Evolutionary conservation across 2,113 vertebrate genomes (phyloP).

Genomic region (Cairina moschata): DNA sequence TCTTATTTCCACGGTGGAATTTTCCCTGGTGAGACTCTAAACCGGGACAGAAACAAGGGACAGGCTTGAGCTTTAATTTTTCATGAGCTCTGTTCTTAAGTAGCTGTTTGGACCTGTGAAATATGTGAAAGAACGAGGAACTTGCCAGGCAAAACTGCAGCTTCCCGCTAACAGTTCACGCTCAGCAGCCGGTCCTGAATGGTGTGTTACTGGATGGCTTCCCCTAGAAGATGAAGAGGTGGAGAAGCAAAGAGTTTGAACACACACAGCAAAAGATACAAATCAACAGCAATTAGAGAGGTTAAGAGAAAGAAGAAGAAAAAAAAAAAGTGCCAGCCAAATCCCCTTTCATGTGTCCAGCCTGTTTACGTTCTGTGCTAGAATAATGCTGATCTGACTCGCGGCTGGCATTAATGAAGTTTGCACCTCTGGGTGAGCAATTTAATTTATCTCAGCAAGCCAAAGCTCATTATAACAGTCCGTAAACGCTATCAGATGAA

Average conservation of each 20-base stretch:
- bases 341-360: slow-evolving; percentile 43
- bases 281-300: slow-evolving; percentile 38
- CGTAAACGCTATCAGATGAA: slow-evolving; percentile 55
- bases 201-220: background rate
- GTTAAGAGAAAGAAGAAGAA: background rate
- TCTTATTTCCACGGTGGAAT: background rate
- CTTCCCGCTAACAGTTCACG: background rate
- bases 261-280: background rate
- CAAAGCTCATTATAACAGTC: slow-evolving; percentile 51
- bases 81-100: background rate
- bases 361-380: slow-evolving; percentile 19
- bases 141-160: background rate
- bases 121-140: background rate
- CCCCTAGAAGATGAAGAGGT: background rate
- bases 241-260: background rate
- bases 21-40: background rate
- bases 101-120: background rate
- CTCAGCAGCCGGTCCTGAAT: background rate
- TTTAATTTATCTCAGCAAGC: slow-evolving; percentile 58
- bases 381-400: slow-evolving; percentile 3
- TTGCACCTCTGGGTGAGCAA: slow-evolving; percentile 55
- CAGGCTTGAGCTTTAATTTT: background rate
- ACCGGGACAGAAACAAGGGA: background rate
- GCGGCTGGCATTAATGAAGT: slow-evolving; percentile 54
- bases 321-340: background rate